Conservation (phyloP, 2,113 vertebrate genomes). For the Paradisaea rubra region DNA sequence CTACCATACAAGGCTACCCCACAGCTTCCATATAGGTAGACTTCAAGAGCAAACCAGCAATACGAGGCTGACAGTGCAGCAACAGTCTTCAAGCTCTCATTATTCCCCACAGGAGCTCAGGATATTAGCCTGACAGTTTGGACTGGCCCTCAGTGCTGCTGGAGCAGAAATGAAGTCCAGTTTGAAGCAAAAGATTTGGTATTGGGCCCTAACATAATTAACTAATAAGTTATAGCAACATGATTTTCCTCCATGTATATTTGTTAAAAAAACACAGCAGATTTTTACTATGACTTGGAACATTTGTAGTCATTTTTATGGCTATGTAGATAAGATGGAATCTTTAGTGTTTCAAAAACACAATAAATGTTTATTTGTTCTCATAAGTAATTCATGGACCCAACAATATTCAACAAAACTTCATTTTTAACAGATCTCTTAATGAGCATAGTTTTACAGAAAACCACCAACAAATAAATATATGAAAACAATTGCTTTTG, state of each 20-base stretch:
- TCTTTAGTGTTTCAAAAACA: conserved; percentile 40
- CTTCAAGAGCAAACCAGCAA: neutral
- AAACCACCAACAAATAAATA: conserved; percentile 65
- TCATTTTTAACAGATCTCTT: conserved; percentile 62
- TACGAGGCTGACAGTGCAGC: rapidly evolving
- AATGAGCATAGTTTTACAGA: conserved; percentile 58
- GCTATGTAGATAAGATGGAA: neutral
- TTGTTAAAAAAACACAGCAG: neutral
- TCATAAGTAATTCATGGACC: conserved; percentile 53
- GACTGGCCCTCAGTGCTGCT: neutral
- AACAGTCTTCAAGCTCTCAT: neutral
- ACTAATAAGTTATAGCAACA: neutral
- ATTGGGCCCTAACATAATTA: neutral
- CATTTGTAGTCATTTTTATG: neutral
- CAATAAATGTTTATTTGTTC: conserved; percentile 58
- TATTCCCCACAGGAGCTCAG: neutral
- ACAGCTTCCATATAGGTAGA: neutral
- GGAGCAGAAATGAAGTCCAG: neutral
- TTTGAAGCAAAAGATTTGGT: neutral
- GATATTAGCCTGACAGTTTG: neutral
- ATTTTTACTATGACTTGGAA: neutral
- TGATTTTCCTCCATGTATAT: neutral
- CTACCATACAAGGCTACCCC: neutral
- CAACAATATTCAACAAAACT: conserved; percentile 54
- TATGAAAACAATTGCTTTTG: conserved; percentile 62